These are phyloP conservation scores for Mellivora capensis DNA, from an alignment of 2,113 vertebrate species.

Conservation along the genomic window DNA sequence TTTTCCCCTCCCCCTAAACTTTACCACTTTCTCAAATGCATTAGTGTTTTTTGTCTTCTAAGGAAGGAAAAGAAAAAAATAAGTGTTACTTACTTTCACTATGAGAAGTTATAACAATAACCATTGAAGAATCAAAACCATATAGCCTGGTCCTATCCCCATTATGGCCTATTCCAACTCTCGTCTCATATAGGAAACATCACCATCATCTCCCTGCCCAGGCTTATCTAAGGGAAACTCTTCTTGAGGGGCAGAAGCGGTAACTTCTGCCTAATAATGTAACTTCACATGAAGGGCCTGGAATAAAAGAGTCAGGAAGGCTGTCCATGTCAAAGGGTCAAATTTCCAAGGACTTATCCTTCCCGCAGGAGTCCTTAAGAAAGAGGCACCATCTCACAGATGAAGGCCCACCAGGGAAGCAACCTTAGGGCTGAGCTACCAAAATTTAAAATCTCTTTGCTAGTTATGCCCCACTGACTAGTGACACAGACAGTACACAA, in stretches of 20 bases:
- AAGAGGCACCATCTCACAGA: neutral
- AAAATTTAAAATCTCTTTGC: neutral
- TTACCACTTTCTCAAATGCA: conserved; percentile 84
- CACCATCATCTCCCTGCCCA: neutral
- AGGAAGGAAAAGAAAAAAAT: conserved; percentile 62
- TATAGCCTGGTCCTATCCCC: neutral
- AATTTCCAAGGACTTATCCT: neutral
- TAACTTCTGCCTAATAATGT: neutral
- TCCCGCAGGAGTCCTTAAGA: neutral
- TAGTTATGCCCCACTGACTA: neutral
- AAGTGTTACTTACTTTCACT: conserved; percentile 70
- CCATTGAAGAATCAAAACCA: conserved; percentile 40
- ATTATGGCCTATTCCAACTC: neutral
- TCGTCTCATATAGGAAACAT: neutral
- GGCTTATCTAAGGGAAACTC: neutral
- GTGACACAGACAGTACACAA: neutral
- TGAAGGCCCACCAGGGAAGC: neutral
- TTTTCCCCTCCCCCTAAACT: conserved; percentile 74
- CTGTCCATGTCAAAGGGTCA: neutral
- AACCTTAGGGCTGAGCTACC: neutral
- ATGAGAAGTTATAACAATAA: conserved; percentile 56
- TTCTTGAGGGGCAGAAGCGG: neutral
- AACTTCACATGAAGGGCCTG: neutral
- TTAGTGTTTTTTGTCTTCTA: conserved; percentile 83
- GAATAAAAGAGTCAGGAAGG: neutral